Evolutionary conservation across 2,888 invertebrate genomes (phyloP).

Genomic region (Agapetus fuscipes): DNA sequence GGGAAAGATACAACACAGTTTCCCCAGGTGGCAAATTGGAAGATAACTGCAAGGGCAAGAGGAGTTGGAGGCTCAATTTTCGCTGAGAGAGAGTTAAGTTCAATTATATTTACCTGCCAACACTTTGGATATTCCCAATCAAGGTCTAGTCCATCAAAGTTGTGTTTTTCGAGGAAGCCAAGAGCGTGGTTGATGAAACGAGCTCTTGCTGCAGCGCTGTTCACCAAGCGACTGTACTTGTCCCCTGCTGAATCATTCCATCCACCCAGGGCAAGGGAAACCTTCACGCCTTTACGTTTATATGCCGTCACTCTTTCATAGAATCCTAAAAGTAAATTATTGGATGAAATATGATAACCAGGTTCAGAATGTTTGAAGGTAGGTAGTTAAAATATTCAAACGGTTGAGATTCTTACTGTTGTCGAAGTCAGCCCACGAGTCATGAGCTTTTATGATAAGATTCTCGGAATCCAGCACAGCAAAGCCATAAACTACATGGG

Average conservation of each 20-base stretch:
- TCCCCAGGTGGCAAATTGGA: no score
- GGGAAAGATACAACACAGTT: no score
- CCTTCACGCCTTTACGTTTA: conserved; percentile 72
- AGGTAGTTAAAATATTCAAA: no score
- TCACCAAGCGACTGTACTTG: conserved; percentile 79
- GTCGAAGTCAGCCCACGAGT: conserved; percentile 85
- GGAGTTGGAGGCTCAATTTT: no score
- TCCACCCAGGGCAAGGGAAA: conserved; percentile 83
- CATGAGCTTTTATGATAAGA: conserved; percentile 70
- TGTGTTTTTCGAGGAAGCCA: conserved; percentile 66
- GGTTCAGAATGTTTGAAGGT: neutral
- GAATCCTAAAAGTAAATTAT: conserved; percentile 46
- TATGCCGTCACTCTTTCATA: conserved; percentile 74
- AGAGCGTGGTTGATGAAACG: conserved; percentile 68
- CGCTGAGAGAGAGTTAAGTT: no score
- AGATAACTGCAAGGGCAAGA: no score
- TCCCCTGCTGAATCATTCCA: conserved; percentile 92
- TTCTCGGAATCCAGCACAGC: conserved; percentile 81
- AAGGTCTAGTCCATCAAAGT: conserved; percentile 88
- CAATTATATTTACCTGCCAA: conserved; percentile 71
- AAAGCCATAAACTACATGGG: conserved; percentile 89
- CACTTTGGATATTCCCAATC: conserved; percentile 94
- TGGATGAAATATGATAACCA: neutral
- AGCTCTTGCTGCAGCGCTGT: conserved; percentile 59
- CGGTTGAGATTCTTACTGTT: conserved; percentile 51